Base-by-base conservation (phyloP, 2,797 vertebrate species). In the Urocyon cinereoargenteus region DNA sequence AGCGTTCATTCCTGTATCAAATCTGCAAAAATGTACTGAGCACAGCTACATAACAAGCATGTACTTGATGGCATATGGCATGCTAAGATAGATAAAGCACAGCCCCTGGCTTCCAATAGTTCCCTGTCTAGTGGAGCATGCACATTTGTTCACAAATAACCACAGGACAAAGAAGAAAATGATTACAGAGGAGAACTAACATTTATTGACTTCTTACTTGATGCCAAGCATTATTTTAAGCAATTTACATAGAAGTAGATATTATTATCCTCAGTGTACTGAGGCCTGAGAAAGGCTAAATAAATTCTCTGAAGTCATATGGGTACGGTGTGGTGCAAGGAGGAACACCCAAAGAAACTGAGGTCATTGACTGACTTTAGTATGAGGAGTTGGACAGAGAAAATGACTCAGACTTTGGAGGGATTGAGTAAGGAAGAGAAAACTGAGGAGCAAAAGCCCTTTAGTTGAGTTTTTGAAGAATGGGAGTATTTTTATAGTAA, bases 131-230 rank as follows among this genome's bases (percentile, higher is more conserved):
- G 68, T 51, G 14, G 85, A 45, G 4, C 26, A 12, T 68, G 19
- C n/a, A 88, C 11, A 7, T 55, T 89, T 68, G 15, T 85, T 94
- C 94, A 87, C 49, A 92, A 72, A 84, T 93, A 94, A 82, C 51
- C 51, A 55, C 72, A 96, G 22, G 51, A 82, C 53, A 95, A 88
- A 97, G 59, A 89, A 53, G 49, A 53, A 97, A 79, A 82, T 91
- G 51, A 92, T 73, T 62, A 26, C 40, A 81, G 66, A 94, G 31
- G 31, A 85, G n/a, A 68, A 49, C 45, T 83, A 93, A 64, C 24
- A 14, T 66, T 55, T 77, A 86, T 14, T 62, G 51, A 94, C 66
- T 45, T 86, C 55, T 88, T 87, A 70, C 6, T 85, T 79, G 95
- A 57, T 90, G 14, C 26, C 16, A 53, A 91, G 28, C 15, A 49